phyloP scores from a whole-genome alignment of 2,888 invertebrate species.

The Xylocampa areola region DNA sequence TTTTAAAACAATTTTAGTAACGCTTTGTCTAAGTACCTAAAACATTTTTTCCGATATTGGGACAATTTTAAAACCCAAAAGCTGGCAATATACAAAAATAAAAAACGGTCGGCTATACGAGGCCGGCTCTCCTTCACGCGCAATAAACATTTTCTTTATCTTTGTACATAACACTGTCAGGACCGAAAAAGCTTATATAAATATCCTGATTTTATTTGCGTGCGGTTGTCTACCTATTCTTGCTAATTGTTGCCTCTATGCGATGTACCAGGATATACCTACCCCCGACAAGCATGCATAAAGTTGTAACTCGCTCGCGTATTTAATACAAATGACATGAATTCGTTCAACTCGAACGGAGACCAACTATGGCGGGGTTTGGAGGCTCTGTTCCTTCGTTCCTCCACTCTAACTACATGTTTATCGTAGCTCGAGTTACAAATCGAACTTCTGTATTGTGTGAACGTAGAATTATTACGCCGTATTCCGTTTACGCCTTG shows the following conservation, averaged over 20 bases:
- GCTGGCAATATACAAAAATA: slow-evolving; percentile 26
- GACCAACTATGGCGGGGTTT: slow-evolving; percentile 67
- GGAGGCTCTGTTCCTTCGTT: slow-evolving; percentile 53
- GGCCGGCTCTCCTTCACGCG: slow-evolving; percentile 15
- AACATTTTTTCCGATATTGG: slow-evolving; percentile 19
- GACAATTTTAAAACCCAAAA: slow-evolving; percentile 16
- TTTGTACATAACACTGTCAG: slow-evolving; percentile 7
- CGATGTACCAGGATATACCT: slow-evolving; percentile 8
- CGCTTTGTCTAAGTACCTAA: slow-evolving; percentile 20
- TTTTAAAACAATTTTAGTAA: slow-evolving; percentile 24
- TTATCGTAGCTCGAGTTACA: slow-evolving; percentile 72
- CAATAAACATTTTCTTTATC: slow-evolving; percentile 25
- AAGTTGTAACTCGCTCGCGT: slow-evolving; percentile 68
- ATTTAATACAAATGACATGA: slow-evolving; percentile 77
- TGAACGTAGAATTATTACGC: slow-evolving; percentile 66
- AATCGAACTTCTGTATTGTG: slow-evolving; percentile 71
- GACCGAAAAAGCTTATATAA: slow-evolving; percentile 21
- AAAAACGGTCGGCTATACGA: slow-evolving; percentile 16
- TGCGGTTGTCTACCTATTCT: slow-evolving; percentile 23
- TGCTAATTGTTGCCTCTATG: slow-evolving; percentile 26
- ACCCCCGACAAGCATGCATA: slow-evolving; percentile 55
- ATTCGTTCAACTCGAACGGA: slow-evolving; percentile 77
- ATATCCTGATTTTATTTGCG: slow-evolving; percentile 35
- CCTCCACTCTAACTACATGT: slow-evolving; percentile 67
- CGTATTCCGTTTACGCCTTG: slow-evolving; percentile 61